Evolutionary conservation across 1,140 invertebrate species (phyloP).

Genomic region (Tetramorium alpestre): DNA sequence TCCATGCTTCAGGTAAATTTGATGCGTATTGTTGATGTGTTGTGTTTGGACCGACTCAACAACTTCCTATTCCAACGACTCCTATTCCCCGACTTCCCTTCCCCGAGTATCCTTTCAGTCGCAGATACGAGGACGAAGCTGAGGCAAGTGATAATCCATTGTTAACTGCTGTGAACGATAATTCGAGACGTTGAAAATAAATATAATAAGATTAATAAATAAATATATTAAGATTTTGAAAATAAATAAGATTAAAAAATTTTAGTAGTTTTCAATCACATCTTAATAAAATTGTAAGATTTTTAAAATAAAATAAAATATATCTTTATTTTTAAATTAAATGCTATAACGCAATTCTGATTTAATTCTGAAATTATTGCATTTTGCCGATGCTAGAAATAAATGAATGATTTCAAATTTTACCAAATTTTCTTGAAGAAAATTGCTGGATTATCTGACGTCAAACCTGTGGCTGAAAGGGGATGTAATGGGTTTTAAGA

Average conservation of each 20-base stretch:
- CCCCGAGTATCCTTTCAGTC: background rate
- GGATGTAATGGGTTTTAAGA: background rate
- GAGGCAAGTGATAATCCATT: background rate
- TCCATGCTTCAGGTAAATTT: slow-evolving; percentile 77
- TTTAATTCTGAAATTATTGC: background rate
- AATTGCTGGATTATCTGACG: background rate
- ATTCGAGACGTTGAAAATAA: background rate
- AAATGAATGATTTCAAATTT: background rate
- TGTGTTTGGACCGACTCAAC: background rate
- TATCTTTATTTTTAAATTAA: background rate
- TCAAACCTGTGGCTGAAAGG: slow-evolving; percentile 1
- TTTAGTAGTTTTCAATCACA: background rate
- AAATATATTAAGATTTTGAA: background rate
- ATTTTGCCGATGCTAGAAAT: background rate
- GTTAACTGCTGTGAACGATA: no score
- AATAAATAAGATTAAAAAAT: background rate
- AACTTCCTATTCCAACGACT: no score
- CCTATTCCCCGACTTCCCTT: background rate
- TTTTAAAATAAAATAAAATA: background rate
- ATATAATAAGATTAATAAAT: background rate
- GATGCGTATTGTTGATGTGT: background rate
- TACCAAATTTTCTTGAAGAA: background rate
- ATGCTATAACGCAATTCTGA: background rate
- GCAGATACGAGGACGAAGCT: background rate
- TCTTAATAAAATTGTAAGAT: background rate